phyloP scores from a whole-genome alignment of 2,888 invertebrate species.

The Choreutis nemorana region DNA sequence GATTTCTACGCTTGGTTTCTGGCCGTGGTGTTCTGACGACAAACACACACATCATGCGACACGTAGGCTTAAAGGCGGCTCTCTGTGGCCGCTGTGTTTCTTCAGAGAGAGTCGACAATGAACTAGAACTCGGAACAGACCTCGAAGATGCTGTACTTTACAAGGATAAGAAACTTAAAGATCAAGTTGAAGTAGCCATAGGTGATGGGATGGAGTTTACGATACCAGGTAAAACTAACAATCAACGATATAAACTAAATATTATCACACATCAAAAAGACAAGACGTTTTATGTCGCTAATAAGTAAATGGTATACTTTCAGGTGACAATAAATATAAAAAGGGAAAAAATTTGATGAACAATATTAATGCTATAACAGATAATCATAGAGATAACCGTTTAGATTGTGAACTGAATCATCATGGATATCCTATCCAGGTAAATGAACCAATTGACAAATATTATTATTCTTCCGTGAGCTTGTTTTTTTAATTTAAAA shows the following conservation, averaged over 20 bases:
- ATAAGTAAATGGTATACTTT: conserved; percentile 17
- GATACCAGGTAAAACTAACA: conserved; percentile 80
- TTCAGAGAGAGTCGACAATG: conserved; percentile 72
- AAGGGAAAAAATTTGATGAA: conserved; percentile 82
- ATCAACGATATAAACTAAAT: background rate
- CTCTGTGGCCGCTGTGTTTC: conserved; percentile 73
- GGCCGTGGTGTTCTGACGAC: conserved; percentile 33
- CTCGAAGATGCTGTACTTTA: conserved; percentile 86
- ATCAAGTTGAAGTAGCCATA: conserved; percentile 89
- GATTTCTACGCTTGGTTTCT: conserved; percentile 64
- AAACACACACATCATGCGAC: no score
- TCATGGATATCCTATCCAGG: conserved; percentile 72
- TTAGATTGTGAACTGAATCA: conserved; percentile 79
- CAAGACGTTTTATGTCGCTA: conserved; percentile 7
- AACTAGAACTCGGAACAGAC: conserved; percentile 69
- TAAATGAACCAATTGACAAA: conserved; percentile 14
- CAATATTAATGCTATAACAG: conserved; percentile 82
- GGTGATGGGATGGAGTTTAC: conserved; percentile 95
- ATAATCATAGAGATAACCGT: conserved; percentile 78
- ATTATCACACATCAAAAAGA: background rate
- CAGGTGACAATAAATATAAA: conserved; percentile 85
- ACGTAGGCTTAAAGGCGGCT: conserved; percentile 65
- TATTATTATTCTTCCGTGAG: background rate
- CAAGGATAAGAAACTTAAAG: conserved; percentile 88
- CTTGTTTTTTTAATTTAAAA: background rate